Evolutionary conservation across 2,888 invertebrate species (phyloP), one percentile per base, ranked within the genome.

Genomic region (Globia sparganii): DNA sequence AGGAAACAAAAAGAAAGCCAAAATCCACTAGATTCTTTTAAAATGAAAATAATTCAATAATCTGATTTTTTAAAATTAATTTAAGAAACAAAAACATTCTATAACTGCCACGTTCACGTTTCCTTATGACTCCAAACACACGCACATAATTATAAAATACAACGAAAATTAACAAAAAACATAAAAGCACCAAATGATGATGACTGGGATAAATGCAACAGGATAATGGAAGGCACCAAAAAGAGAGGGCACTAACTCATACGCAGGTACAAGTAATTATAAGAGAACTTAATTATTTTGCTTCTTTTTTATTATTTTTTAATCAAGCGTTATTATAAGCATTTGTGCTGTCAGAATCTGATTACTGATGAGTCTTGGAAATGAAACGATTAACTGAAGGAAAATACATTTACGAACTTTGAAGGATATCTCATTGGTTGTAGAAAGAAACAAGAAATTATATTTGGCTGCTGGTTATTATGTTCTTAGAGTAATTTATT

Each of bases 181-280:
- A 67, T 72, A 77, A 79, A 72, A 79, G 76, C 72, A 79, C 75
- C 78, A 86, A 88, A 86, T 82, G 80, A 86, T 82, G 80, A 87
- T 87, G 88, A 88, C 88, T 82, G 80, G 82, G 75, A 87, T 74
- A 84, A 87, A 88, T 86, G 78, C 84, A 84, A 74, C 78, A 87
- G 84, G 78, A 82, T 84, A 86, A 86, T 80, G 84, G 75, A 77
- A 78, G 62, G 69, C 66, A 82, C 75, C 72, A 84, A 83, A 87
- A 87, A 79, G 83, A 78, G 84, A 78, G 61, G 72, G 78, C 84
- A 86, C 78, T 78, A 81, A 86, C 77, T 79, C 84, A 73, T 82
- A 68, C 76, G 76, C 84, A 87, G 79, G 83, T 77, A 79, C 78
- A 78, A 77, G 86, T 81, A 86, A 88, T 87, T 86, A 87, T 72